Percentiles rank a stretch among this genome's conserved stretches.
These are phyloP conservation scores for Campopleginae sp. DNA, from an alignment of 2,888 invertebrate species.

Conservation along the genomic window DNA sequence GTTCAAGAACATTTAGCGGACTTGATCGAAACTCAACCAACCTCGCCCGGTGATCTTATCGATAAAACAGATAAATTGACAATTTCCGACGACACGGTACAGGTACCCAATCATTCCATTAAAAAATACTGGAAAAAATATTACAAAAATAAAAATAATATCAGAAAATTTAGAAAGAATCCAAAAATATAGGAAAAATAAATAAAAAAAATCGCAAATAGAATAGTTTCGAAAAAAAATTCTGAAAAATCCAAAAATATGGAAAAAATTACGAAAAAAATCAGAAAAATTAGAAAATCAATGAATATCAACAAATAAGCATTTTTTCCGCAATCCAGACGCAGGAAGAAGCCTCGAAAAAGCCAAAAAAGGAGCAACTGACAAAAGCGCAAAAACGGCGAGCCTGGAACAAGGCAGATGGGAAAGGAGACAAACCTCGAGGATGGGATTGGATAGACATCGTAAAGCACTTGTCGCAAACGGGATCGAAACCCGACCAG, in stretches of 20 bases:
- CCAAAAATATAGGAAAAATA: too few species aligned
- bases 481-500: slow-evolving; percentile 86
- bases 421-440: slow-evolving; percentile 92
- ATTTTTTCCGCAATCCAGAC: background rate
- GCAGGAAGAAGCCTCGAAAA: slow-evolving; percentile 85
- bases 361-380: slow-evolving; percentile 92
- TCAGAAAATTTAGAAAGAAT: too few species aligned
- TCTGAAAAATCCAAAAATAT: too few species aligned
- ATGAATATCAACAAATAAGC: too few species aligned
- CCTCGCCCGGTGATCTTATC: slow-evolving; percentile 84
- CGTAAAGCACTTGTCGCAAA: slow-evolving; percentile 97
- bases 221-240: too few species aligned
- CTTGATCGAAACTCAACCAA: slow-evolving; percentile 90
- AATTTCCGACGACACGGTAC: slow-evolving; percentile 85
- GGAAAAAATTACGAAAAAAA: too few species aligned
- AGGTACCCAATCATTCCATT: slow-evolving; percentile 72
- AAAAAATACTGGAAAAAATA: background rate
- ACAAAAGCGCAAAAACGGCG: slow-evolving; percentile 96
- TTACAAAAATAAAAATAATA: background rate
- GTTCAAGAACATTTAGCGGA: slow-evolving; percentile 92
- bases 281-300: too few species aligned
- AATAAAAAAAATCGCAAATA: too few species aligned
- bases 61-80: slow-evolving; percentile 86
- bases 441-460: slow-evolving; percentile 99
- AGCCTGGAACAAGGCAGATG: slow-evolving; percentile 93